Evolutionary conservation across 2,888 invertebrate species (phyloP).

Genomic region (Oscheius sp.): DNA sequence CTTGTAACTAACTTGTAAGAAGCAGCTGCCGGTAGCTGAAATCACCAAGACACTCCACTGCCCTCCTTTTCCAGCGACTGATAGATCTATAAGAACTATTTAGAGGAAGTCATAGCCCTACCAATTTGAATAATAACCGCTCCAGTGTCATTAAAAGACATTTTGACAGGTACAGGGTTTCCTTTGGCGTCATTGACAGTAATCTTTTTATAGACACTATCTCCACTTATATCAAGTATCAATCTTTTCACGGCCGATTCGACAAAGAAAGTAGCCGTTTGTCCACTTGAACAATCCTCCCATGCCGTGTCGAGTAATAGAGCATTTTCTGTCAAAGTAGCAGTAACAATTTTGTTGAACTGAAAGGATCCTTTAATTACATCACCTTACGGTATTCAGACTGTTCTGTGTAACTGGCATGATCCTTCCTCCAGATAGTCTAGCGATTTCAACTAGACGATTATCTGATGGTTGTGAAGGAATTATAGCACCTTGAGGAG

Average conservation of each 20-base stretch:
- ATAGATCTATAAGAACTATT: too few relatives aligned
- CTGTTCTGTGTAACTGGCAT: slow-evolving; percentile 5
- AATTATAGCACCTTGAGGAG: background rate
- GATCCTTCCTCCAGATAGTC: slow-evolving; percentile 4
- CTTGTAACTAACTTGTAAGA: too few relatives aligned
- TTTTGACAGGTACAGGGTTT: too few relatives aligned
- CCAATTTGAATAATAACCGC: background rate
- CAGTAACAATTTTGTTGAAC: background rate
- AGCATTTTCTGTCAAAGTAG: slow-evolving; percentile 7
- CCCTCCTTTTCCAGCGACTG: slow-evolving; percentile 2
- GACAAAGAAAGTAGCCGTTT: background rate
- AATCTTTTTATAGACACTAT: background rate
- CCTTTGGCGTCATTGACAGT: background rate
- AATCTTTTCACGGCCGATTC: background rate
- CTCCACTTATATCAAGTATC: background rate
- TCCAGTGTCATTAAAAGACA: too few relatives aligned
- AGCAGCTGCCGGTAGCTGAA: background rate
- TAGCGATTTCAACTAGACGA: background rate
- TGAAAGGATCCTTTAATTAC: background rate
- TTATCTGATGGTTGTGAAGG: background rate
- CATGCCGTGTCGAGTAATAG: background rate
- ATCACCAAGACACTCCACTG: background rate
- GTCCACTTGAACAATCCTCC: background rate
- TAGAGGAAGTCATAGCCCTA: background rate
- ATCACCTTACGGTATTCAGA: background rate